Base-by-base conservation (phyloP, 2,888 invertebrate species). In the Philopedon plagiatum region DNA sequence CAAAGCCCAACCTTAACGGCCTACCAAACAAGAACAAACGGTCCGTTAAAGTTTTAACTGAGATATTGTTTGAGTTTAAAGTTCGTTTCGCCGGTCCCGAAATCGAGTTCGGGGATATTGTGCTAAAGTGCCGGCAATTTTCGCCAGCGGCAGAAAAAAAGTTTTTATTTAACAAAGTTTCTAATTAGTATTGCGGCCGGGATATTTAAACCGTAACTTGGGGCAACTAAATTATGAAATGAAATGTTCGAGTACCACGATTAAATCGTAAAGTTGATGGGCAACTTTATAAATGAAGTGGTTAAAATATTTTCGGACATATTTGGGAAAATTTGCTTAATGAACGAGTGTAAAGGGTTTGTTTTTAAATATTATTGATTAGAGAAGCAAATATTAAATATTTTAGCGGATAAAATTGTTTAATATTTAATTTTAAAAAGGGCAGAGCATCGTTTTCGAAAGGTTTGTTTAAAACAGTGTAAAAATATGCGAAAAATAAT, bases 201-300 rank as follows among this genome's bases (percentile, higher is more conserved):
- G 64, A 39, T 64, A 64, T 39, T 64, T 64, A 54, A 15, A 64
- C 37, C 23, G 39, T 9, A 41, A 64, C 39, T 64, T 64, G 32
- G 19, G 11, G 21, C n/a, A 64, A 54, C 46, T 39, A 15, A 64
- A 64, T 64, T 64, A 64, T 34, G 51, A 64, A 64, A 51, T 51
- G 51, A 51, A 51, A 29, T 51, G 23, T 64, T 64, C 23, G 54
- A 54, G 54, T 39, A 54, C 34, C 51, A n/a, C 51, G 15, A 29
- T 51, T 51, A 51, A 51, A 51, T 51, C n/a, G 29, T 51, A 8
- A 51, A 51, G 7, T 51, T 51, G 26, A 29, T 39, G 13, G 51
- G n/a, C 29, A 26, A 51, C 9, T 51, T 51, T 51, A n/a, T 15
- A 9, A 8, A 15, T 29, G 8, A 4, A 49, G 23, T 21, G 26